A percentile compares a stretch with the other conserved stretches of the same genome.
Evolutionary conservation across 2,888 invertebrate species (phyloP).

Genomic region (Sisyra terminalis): DNA sequence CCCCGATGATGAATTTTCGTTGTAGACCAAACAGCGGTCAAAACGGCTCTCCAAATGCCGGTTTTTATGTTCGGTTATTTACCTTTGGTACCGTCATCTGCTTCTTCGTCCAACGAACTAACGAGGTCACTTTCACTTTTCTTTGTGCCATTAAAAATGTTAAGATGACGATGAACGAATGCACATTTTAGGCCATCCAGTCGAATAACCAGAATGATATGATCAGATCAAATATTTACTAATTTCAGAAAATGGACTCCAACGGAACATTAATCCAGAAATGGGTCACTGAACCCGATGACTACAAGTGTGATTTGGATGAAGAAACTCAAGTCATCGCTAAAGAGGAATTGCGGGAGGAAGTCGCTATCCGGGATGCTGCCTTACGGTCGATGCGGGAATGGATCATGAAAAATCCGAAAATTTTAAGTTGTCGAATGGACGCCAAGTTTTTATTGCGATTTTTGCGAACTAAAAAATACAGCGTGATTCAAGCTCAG

Average conservation of each 20-base stretch:
- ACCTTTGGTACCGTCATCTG: no score
- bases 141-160: no score
- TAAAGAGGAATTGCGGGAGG: conserved; percentile 49
- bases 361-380: conserved; percentile 42
- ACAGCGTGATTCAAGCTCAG: conserved; percentile 61
- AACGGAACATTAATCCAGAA: not conserved
- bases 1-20: no score
- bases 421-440: conserved; percentile 48
- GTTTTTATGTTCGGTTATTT: no score
- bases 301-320: conserved; percentile 42
- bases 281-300: conserved; percentile 35
- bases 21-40: no score
- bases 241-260: conserved; percentile 7
- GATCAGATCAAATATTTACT: not conserved
- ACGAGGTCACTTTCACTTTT: no score
- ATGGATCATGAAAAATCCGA: conserved; percentile 55
- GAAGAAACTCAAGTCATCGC: conserved; percentile 45
- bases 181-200: no score
- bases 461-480: conserved; percentile 67
- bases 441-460: conserved; percentile 54
- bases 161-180: no score
- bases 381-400: conserved; percentile 47
- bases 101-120: no score
- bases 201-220: no score
- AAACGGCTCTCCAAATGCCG: no score